Base-by-base conservation (phyloP, 2,888 invertebrate species). In the Drosophila imparisetae region DNA sequence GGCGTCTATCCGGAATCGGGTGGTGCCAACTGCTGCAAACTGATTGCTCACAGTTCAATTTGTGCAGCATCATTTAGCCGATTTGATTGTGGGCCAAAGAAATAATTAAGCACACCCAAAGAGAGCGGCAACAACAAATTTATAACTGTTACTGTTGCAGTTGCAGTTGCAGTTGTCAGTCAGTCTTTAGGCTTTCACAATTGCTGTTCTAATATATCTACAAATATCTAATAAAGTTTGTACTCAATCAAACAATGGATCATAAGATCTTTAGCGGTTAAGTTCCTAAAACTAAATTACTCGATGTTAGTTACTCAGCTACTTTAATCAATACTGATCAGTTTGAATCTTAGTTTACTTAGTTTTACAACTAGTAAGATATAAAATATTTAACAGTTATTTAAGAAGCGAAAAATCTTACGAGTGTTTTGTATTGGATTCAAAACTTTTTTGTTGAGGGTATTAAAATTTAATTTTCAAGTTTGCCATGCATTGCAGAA, bases 11-110 rank as follows among this genome's bases (percentile, higher is more conserved):
- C 76, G 73, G 72, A 62, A 61, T 65, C 69, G 75, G 81, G 86
- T 58, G 86, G 61, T 49, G 55, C 68, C 70, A 60, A 45, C 21
- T 45, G 45, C 58, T 60, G 36, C 50, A 57, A 64, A 60, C 40
- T 61, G 67, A 76, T 71, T 77, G 84, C 86, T 71, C 75, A 83
- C 87, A 75, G 80, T 83, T 83, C 85, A 82, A 89, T 85, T 85
- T 87, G 85, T 85, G 80, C 81, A 80, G 85, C 85, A 86, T 85
- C 85, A 85, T 89, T 89, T 81, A 74, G 67, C n/a, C 52, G 53
- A 29, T 38, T 71, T 62, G 38, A 52, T 69, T 66, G 59, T 68
- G 62, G 67, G 49, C 58, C 59, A 63, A 64, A 64, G 29, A 80
- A 79, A 79, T 77, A 79, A 79, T 79, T 79, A 77, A 77, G 50